Evolutionary conservation across 1,140 invertebrate species (phyloP), one percentile per base, ranked within the genome.

Genomic region (Drosophila arawakana): DNA sequence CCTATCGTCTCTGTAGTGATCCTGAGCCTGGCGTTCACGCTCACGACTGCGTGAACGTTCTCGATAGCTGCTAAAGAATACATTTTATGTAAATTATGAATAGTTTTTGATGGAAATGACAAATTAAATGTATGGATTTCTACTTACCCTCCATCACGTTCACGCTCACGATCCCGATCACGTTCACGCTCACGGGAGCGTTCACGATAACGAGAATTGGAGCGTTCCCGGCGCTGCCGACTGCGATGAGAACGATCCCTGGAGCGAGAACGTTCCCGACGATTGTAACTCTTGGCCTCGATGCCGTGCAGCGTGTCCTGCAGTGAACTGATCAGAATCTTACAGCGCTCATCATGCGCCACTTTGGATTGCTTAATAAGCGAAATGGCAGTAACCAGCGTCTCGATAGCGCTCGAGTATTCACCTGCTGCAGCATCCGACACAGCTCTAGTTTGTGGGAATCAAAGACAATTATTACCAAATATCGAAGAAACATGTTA

Each of bases 281-380:
- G 78, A 66, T 90, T 92, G 21, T 86, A 92, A 37, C 79, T 93
- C 78, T 86, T 91, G 43, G 77, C 88, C 61, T 92, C 90, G 70
- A 93, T 80, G 94, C 77, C 98, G 92, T 98, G 96, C 34, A 99
- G 93, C 15, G 99, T 99, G 91, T 99, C 99, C 93, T 99, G 97
- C 1, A 99, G 94, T 0, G 98, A 98, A 84, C 97, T 98, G 60
- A 99, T 98, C 9, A 99, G 93, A 77, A 99, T 99, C 94, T 99
- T 99, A 94, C 99, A 99, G 44, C 99, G 94, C 92, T 99, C 99
- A 93, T 99, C 99, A 90, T 97, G 96, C 0, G 98, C 97, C 63
- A 99, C 97, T 93, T 99, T 99, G 15, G 98, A 99, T 93, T 99
- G 98, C 93, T 99, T 99, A 70, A 99, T 99, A 15, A 99, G 93